Conservation (phyloP, 1,140 invertebrate species). For the Nephila pilipes region DNA sequence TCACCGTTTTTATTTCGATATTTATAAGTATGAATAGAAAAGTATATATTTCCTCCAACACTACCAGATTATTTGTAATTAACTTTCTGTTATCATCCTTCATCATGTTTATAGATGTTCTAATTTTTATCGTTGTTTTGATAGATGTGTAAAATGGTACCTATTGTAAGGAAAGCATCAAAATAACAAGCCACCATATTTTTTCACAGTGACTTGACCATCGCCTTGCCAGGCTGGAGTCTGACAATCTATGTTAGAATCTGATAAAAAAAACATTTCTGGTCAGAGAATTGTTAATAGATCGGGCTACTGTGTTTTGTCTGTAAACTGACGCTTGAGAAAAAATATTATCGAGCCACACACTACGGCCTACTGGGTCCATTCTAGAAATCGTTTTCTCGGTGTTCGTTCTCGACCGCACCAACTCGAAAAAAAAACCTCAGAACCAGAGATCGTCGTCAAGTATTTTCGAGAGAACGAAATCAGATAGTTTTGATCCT, state of each 20-base stretch:
- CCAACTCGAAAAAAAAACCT: background rate
- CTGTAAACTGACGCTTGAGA: slow-evolving; percentile 51
- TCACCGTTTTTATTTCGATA: too few species aligned
- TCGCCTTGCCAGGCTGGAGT: slow-evolving; percentile 23
- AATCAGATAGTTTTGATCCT: slow-evolving; percentile 54
- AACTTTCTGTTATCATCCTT: background rate
- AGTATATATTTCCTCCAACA: background rate
- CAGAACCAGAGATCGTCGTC: slow-evolving; percentile 36
- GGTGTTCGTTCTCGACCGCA: background rate
- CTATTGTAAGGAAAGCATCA: background rate
- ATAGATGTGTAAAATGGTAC: slow-evolving; percentile 12
- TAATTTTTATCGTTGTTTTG: slow-evolving; percentile 28
- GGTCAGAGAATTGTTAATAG: slow-evolving; percentile 11
- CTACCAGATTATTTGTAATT: background rate
- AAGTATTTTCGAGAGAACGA: slow-evolving; percentile 39
- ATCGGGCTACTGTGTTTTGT: slow-evolving; percentile 36
- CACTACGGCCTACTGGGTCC: slow-evolving; percentile 14
- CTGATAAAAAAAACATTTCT: slow-evolving; percentile 29
- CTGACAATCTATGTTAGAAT: slow-evolving; percentile 14
- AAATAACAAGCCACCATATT: background rate
- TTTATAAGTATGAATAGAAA: too few species aligned
- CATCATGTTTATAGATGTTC: background rate
- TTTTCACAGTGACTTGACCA: background rate
- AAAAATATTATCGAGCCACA: slow-evolving; percentile 11
- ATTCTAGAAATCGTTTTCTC: background rate